Conservation (phyloP, 2,113 vertebrate genomes). For the Oreochromis aureus region DNA sequence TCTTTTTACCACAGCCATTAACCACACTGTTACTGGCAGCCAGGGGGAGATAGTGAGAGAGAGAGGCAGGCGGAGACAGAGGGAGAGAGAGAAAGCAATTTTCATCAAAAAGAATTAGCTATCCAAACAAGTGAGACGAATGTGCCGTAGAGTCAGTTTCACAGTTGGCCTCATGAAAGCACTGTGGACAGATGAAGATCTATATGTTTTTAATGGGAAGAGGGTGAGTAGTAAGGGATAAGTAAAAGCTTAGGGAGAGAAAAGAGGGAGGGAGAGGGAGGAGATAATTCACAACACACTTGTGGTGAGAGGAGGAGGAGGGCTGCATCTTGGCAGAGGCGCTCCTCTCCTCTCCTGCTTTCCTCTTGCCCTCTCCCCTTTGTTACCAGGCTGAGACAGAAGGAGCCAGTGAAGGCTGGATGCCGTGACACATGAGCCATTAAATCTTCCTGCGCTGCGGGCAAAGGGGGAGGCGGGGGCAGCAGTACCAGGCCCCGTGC, state of each 20-base stretch:
- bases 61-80: neutral
- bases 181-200: constrained; percentile 56
- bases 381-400: constrained; percentile 25
- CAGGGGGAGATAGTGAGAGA: neutral
- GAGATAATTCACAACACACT: constrained; percentile 70
- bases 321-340: constrained; percentile 47
- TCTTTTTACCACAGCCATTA: constrained; percentile 69
- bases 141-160: constrained; percentile 18
- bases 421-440: constrained; percentile 68
- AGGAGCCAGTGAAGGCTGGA: constrained; percentile 50
- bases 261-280: neutral
- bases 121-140: constrained; percentile 59
- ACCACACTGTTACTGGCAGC: constrained; percentile 62
- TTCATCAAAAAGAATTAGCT: constrained; percentile 69
- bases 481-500: constrained; percentile 21
- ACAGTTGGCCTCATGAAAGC: constrained; percentile 30
- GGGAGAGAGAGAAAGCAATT: constrained; percentile 40
- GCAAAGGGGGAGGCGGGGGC: constrained; percentile 7
- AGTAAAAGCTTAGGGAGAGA: constrained; percentile 27
- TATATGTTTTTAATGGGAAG: constrained; percentile 58
- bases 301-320: constrained; percentile 47
- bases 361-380: constrained; percentile 14
- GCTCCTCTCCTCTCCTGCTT: constrained; percentile 2
- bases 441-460: constrained; percentile 63
- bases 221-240: constrained; percentile 50